These are phyloP conservation scores for Sisor rabdophorus DNA, from an alignment of 2,113 vertebrate species.

Conservation along the genomic window DNA sequence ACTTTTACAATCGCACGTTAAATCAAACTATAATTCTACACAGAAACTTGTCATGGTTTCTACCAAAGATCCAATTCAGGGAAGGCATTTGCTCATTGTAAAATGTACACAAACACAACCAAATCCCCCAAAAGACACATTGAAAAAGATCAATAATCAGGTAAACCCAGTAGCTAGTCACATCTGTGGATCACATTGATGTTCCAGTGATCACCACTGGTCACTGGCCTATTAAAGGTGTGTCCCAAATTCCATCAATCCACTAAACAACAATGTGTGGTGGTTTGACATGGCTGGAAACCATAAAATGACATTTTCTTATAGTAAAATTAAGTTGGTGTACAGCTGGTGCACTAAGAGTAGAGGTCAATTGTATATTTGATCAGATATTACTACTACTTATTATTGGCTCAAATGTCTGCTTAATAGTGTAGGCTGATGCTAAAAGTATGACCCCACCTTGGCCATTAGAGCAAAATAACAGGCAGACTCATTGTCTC, in stretches of 20 bases:
- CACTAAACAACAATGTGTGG: background rate
- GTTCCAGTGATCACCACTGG: no score
- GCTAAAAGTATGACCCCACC: constrained; percentile 45
- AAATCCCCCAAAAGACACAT: no score
- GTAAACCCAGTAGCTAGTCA: background rate
- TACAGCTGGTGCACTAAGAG: constrained; percentile 17
- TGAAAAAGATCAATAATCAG: background rate
- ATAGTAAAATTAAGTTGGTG: background rate
- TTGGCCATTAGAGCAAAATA: constrained; percentile 41
- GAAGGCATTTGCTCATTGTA: no score
- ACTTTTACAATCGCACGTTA: no score
- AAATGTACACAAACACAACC: no score
- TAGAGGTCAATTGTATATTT: constrained; percentile 32
- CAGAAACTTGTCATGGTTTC: no score
- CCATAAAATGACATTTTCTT: background rate
- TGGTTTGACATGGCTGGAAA: background rate
- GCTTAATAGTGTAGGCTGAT: constrained; percentile 10
- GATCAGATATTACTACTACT: constrained; percentile 21
- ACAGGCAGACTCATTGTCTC: constrained; percentile 63
- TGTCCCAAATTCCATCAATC: background rate
- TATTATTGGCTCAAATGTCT: constrained; percentile 33
- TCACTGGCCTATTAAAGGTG: background rate
- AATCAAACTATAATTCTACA: no score
- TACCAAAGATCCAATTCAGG: no score
- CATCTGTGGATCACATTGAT: background rate